Evolutionary conservation across 1,140 invertebrate genomes (phyloP), one percentile per base, ranked within the genome.

Genomic region (Anastrepha ludens): DNA sequence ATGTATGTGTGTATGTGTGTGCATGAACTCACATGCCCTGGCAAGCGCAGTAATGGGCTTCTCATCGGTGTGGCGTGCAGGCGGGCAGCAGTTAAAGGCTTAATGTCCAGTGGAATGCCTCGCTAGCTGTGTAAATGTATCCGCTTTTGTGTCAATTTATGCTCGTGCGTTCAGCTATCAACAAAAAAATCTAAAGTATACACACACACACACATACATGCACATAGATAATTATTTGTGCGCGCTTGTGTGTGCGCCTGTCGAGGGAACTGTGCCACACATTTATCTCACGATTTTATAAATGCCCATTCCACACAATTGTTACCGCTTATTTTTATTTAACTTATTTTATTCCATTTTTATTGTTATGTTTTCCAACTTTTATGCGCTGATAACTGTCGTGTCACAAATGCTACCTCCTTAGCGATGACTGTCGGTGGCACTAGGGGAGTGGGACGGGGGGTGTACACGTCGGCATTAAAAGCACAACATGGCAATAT

Each of bases 211-310:
- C 67, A 74, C 0, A 47, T 55, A 55, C 50, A 55, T 2, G 29
- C 0, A 29, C 6, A 0, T 55, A 11, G 11, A 55, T 55, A 55
- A 55, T 20, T 9, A 11, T 67, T 29, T 5, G n/a, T 67, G 17
- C 44, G n/a, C 6, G 47, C 17, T n/a, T 78, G 44, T n/a, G 7
- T 50, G 47, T 55, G 47, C 1, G 41, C 6, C 29, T 29, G 74
- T 20, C 74, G 47, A 81, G 74, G 44, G 47, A 81, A 81, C 74
- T 81, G 47, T 81, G 74, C 47, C 74, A 20, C 47, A 81, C 74
- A 81, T 81, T 81, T 81, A 81, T 81, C 50, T 81, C 47, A 81
- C 74, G 74, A 81, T n/a, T 81, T 81, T 81, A 81, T 81, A 81
- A 20, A 81, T 55, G 20, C 74, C 44, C 8, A 55, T 81, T 81